Conservation (phyloP, 2,888 invertebrate species). For the Aplocera efformata region DNA sequence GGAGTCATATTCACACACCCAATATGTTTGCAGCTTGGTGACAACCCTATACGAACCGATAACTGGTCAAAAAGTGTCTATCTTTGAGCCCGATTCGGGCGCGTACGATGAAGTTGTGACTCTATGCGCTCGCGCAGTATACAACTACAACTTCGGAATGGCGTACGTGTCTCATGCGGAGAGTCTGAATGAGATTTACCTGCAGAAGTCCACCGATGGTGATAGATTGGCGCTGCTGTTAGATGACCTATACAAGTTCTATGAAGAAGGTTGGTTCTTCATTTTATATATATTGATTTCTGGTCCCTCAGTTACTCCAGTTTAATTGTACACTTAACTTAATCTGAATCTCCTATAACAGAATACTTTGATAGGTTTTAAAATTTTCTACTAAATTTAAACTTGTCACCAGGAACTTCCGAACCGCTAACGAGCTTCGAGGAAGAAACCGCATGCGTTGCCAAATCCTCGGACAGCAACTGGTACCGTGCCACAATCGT, state of each 20-base stretch:
- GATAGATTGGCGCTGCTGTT: constrained; percentile 77
- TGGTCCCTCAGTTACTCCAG: too few relatives aligned
- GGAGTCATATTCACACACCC: too few relatives aligned
- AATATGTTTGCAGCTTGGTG: constrained; percentile 78
- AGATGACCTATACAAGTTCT: constrained; percentile 78
- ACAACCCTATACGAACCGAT: constrained; percentile 82
- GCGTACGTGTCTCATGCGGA: constrained; percentile 80
- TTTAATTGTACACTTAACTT: too few relatives aligned
- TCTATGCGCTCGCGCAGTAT: constrained; percentile 83
- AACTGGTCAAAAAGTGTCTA: constrained; percentile 68
- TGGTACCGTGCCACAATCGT: constrained; percentile 85
- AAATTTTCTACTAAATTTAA: too few relatives aligned
- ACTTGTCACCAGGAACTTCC: constrained; percentile 50
- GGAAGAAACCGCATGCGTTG: constrained; percentile 81
- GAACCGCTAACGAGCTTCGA: constrained; percentile 64
- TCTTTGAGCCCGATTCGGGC: constrained; percentile 77
- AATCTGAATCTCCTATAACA: too few relatives aligned
- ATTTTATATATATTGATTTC: constrained; percentile 1
- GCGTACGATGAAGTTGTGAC: constrained; percentile 73
- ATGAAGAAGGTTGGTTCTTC: constrained; percentile 60
- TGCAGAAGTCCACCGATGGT: constrained; percentile 78
- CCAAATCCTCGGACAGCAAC: constrained; percentile 81
- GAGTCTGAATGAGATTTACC: constrained; percentile 81
- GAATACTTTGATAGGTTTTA: too few relatives aligned
- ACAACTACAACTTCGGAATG: constrained; percentile 80